phyloP scores from a whole-genome alignment of 2,113 vertebrate species.

The Danionella cerebrum region DNA sequence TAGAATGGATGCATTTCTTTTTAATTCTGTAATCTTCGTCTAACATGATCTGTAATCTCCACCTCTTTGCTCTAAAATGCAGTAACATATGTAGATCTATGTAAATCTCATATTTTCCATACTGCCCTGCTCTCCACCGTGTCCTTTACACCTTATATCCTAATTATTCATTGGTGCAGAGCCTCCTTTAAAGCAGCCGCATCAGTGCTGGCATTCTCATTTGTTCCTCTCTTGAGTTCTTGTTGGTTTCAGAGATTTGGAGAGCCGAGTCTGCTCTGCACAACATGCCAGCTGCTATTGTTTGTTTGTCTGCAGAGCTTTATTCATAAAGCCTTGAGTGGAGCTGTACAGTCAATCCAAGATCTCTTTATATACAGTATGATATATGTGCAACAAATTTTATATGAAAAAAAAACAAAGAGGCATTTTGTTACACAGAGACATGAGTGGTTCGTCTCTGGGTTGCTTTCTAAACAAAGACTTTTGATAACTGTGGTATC shows the following conservation, averaged over 20 bases:
- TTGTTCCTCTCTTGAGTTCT: background rate
- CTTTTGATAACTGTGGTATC: no score
- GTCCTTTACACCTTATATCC: background rate
- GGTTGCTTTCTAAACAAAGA: no score
- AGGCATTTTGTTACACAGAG: no score
- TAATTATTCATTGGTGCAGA: background rate
- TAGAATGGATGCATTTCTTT: background rate
- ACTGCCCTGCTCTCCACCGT: background rate
- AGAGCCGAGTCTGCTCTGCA: background rate
- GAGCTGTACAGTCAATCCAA: background rate
- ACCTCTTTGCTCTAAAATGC: background rate
- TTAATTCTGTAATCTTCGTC: background rate
- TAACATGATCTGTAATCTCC: background rate
- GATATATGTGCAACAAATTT: no score
- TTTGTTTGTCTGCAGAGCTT: background rate
- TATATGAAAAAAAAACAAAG: no score
- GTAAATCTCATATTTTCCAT: background rate
- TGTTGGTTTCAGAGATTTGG: background rate
- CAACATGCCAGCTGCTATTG: background rate
- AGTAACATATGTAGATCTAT: background rate
- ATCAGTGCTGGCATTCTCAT: background rate
- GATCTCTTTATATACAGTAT: no score
- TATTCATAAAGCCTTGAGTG: background rate
- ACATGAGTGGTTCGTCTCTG: no score
- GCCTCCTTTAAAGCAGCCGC: background rate